Conservation (phyloP, 2,113 vertebrate species). For the Theristicus caerulescens region DNA sequence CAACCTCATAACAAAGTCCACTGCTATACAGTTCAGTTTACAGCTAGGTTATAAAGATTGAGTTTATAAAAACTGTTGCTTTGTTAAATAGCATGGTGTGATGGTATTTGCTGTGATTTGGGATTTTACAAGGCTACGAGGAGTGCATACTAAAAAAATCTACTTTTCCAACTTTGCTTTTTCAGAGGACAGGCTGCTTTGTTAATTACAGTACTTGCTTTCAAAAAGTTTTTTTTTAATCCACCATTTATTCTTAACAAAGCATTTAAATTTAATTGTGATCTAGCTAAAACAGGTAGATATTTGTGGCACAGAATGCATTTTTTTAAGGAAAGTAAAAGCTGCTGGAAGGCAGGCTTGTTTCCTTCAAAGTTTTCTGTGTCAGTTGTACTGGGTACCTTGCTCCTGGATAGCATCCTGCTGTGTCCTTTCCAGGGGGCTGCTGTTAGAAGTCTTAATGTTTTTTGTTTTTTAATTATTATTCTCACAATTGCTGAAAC, state of each 20-base stretch:
- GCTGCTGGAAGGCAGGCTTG: not conserved
- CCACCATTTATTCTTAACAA: not conserved
- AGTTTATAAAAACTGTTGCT: slow-evolving; percentile 81
- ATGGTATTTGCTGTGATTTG: slow-evolving; percentile 79
- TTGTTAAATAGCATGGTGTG: slow-evolving; percentile 82
- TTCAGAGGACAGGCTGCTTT: not conserved
- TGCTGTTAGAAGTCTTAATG: not conserved
- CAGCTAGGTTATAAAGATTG: slow-evolving; percentile 10
- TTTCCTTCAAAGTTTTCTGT: not conserved
- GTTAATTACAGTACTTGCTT: not conserved
- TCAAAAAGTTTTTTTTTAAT: not conserved
- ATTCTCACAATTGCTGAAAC: not conserved
- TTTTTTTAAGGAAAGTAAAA: not conserved
- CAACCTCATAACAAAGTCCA: not conserved
- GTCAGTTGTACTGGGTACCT: not conserved
- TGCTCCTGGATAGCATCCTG: not conserved
- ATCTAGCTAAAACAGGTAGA: not conserved
- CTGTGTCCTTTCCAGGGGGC: not conserved
- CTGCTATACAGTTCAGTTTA: not conserved
- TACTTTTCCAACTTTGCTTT: not conserved
- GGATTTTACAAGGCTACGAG: slow-evolving; percentile 9
- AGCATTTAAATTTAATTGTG: not conserved
- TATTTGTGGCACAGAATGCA: not conserved
- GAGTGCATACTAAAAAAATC: not conserved
- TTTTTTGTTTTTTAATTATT: not conserved